These are phyloP conservation scores for Aptenodytes patagonicus DNA, from an alignment of 2,113 vertebrate genomes.

Conservation along the genomic window DNA sequence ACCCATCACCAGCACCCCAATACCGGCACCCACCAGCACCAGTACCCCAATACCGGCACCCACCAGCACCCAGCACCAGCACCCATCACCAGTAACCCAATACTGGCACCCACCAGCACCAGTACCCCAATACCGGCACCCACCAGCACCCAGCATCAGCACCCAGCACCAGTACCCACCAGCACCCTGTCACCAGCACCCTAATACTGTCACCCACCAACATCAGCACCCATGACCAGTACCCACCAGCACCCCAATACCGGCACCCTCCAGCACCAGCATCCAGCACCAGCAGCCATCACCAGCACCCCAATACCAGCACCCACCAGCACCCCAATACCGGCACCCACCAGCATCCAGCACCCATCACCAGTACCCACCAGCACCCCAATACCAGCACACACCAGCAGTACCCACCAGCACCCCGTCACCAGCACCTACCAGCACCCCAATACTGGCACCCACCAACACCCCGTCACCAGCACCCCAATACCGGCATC, in stretches of 20 bases:
- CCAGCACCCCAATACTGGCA: not conserved
- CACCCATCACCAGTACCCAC: not conserved
- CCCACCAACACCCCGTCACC: not conserved
- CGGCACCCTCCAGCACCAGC: not conserved
- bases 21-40: not conserved
- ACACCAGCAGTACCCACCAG: not conserved
- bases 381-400: not conserved
- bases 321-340: not conserved
- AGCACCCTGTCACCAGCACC: not conserved
- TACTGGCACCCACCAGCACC: not conserved
- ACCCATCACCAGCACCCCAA: not conserved
- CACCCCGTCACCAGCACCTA: not conserved
- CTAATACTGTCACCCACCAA: not conserved
- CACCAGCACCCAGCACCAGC: not conserved
- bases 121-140: not conserved
- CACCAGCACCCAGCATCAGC: not conserved
- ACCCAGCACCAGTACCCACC: not conserved
- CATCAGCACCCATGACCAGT: not conserved
- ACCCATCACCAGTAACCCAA: not conserved
- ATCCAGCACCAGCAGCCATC: not conserved
- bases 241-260: not conserved
- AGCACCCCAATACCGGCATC: not conserved
- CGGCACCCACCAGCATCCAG: not conserved
- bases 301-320: not conserved
- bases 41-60: not conserved